A percentile compares a stretch with the other conserved stretches of the same genome.
phyloP scores from a whole-genome alignment of 2,113 vertebrate species.

The Hemiscyllium ocellatum region DNA sequence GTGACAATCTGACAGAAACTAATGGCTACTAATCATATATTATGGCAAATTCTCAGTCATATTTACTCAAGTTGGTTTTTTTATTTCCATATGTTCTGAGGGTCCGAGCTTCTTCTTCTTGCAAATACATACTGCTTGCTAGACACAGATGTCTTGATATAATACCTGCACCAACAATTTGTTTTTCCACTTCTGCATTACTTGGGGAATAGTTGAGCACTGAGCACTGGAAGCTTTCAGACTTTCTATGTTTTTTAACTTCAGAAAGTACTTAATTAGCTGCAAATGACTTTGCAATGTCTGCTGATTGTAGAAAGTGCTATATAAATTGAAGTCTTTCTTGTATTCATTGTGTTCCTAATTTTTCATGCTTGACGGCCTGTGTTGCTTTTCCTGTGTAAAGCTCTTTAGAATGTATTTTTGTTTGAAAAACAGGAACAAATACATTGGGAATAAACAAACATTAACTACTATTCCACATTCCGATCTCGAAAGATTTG shows the following conservation, averaged over 20 bases:
- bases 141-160: too few species aligned
- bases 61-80: neutral
- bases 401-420: neutral
- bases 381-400: neutral
- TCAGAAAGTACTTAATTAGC: too few species aligned
- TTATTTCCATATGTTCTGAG: neutral
- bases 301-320: too few species aligned
- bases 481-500: neutral
- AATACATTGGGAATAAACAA: neutral
- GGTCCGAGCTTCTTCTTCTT: neutral
- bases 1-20: neutral
- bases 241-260: neutral
- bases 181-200: neutral
- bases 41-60: neutral
- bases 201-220: too few species aligned
- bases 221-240: neutral
- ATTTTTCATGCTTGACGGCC: neutral
- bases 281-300: too few species aligned
- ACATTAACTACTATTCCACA: neutral
- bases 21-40: neutral
- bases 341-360: neutral
- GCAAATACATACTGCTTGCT: neutral
- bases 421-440: neutral
- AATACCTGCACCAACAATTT: neutral
- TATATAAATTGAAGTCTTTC: too few species aligned